phyloP scores from a whole-genome alignment of 2,888 invertebrate species.

The Pristionchus mayeri region DNA sequence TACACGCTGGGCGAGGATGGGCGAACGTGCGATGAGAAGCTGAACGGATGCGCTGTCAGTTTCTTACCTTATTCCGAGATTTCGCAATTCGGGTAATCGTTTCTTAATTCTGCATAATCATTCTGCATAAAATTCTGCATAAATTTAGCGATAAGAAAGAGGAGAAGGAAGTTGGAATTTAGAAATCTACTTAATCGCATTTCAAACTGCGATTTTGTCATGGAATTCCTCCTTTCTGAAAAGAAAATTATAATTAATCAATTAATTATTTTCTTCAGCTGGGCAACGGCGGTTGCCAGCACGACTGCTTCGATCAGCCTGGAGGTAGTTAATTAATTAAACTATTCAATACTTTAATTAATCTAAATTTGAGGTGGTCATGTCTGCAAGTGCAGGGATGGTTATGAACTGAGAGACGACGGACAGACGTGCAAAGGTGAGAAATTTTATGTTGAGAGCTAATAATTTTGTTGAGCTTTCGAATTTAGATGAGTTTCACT shows the following conservation, averaged over 20 bases:
- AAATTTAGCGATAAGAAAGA: not conserved
- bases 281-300: slow-evolving; percentile 80
- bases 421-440: slow-evolving; percentile 71
- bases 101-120: no score
- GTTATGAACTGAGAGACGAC: slow-evolving; percentile 67
- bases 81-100: no score
- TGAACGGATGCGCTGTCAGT: slow-evolving; percentile 76
- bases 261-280: slow-evolving; percentile 52
- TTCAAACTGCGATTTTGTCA: no score
- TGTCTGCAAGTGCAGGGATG: slow-evolving; percentile 63
- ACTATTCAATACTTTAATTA: no score
- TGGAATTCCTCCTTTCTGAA: not conserved
- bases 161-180: no score
- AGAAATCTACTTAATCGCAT: no score
- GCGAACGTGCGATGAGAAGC: slow-evolving; percentile 69
- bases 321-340: slow-evolving; percentile 52
- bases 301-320: slow-evolving; percentile 78
- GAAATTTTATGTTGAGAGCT: no score
- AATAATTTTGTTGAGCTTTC: no score
- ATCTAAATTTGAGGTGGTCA: slow-evolving; percentile 11
- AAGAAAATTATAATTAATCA: not conserved
- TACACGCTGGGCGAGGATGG: slow-evolving; percentile 69
- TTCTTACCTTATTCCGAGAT: not conserved
- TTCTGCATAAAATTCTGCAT: not conserved
- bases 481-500: no score